Percentiles rank a stretch among this genome's conserved stretches.
Conservation (phyloP, 2,797 vertebrate species). For the Brachymystax lenok region DNA sequence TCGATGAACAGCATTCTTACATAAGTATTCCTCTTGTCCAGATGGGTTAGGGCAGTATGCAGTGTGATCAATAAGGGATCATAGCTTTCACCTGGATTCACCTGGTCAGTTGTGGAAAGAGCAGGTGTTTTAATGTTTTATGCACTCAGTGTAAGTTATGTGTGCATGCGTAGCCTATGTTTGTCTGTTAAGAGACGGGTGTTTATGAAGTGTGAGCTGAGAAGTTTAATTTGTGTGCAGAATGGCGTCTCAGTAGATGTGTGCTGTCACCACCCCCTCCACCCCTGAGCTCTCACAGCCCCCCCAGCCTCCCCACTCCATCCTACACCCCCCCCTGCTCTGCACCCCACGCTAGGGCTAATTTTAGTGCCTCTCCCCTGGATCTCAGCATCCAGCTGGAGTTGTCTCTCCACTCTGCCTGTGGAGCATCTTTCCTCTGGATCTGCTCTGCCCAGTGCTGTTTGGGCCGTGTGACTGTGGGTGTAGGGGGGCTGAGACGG, state of each 20-base stretch:
- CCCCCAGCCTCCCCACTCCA: slow-evolving; percentile 5
- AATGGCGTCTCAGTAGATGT: slow-evolving; percentile 63
- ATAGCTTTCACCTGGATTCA: too few species aligned
- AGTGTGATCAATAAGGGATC: too few species aligned
- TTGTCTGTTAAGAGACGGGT: slow-evolving; percentile 31
- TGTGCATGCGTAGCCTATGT: slow-evolving; percentile 14
- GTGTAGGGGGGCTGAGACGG: slow-evolving; percentile 31
- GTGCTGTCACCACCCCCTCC: slow-evolving; percentile 63
- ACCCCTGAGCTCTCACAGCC: slow-evolving; percentile 9
- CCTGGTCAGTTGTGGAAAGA: too few species aligned
- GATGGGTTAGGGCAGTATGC: too few species aligned
- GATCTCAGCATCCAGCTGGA: slow-evolving; percentile 66
- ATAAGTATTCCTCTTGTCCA: too few species aligned
- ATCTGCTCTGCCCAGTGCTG: slow-evolving; percentile 57
- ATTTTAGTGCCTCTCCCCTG: slow-evolving; percentile 68
- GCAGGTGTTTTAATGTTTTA: too few species aligned
- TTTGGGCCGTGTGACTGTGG: slow-evolving; percentile 55
- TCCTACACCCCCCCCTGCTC: slow-evolving; percentile 14
- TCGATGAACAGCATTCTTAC: too few species aligned
- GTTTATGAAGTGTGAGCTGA: slow-evolving; percentile 69
- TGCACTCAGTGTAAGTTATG: slow-evolving; percentile 5
- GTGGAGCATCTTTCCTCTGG: slow-evolving; percentile 52
- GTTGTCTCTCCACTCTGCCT: slow-evolving; percentile 59
- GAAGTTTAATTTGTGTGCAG: slow-evolving; percentile 72
- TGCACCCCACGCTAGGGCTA: slow-evolving; percentile 63